Percentiles rank a stretch among this genome's conserved stretches.
phyloP scores from a whole-genome alignment of 2,888 invertebrate genomes.

The Ecdyonurus torrentis region DNA sequence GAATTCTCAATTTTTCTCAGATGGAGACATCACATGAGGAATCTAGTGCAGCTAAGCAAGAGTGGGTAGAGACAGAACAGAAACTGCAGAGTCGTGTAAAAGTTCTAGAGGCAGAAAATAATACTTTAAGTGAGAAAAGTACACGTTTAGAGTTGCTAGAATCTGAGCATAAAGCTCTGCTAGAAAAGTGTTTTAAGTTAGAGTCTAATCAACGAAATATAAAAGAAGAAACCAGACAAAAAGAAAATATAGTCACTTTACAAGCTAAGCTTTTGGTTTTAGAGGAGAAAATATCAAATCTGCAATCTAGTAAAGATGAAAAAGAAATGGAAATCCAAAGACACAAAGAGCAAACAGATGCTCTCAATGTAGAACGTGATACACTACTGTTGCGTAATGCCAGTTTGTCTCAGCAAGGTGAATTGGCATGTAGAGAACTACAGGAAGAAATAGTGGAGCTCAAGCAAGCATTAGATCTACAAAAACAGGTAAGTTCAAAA shows the following conservation, averaged over 20 bases:
- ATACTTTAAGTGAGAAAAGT: background rate
- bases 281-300: background rate
- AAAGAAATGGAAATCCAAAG: background rate
- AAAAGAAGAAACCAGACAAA: background rate
- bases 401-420: slow-evolving; percentile 64
- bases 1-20: background rate
- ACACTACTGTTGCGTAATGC: slow-evolving; percentile 59
- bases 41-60: background rate
- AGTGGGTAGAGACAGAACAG: background rate
- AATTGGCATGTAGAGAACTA: slow-evolving; percentile 33
- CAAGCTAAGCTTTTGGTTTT: background rate
- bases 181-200: background rate
- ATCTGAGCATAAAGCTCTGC: background rate
- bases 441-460: background rate
- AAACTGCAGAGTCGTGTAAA: background rate
- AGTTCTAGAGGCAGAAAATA: background rate
- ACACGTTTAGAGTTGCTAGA: background rate
- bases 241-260: background rate
- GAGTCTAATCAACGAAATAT: slow-evolving; percentile 2
- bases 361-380: background rate
- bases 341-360: background rate
- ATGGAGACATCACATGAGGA: background rate
- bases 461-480: background rate
- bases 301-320: background rate
- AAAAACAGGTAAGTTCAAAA: background rate